Conservation (phyloP, 2,113 vertebrate genomes). For the Scophthalmus maximus region DNA sequence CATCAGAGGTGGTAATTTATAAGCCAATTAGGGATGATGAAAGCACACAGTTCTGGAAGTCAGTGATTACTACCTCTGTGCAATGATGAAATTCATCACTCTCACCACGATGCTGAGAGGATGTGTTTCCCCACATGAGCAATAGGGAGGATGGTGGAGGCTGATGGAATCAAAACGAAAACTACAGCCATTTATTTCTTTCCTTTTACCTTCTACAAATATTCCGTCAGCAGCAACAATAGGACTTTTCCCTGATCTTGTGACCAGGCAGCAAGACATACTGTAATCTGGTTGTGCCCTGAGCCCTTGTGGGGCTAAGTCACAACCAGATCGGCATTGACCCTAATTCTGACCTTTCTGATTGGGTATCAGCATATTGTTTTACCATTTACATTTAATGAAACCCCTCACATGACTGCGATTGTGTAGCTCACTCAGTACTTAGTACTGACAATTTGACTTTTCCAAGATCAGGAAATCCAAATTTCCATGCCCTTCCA, state of each 20-base stretch:
- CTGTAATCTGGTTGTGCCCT: no score
- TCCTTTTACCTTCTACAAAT: constrained; percentile 29
- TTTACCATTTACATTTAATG: no score
- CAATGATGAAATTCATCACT: constrained; percentile 63
- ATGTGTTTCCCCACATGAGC: constrained; percentile 22
- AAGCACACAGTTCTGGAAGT: constrained; percentile 59
- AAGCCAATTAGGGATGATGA: constrained; percentile 70
- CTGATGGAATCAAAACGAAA: constrained; percentile 34
- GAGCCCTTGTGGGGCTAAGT: not conserved
- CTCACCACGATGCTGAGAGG: constrained; percentile 28
- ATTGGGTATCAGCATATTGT: not conserved
- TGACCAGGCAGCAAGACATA: not conserved
- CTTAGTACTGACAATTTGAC: no score
- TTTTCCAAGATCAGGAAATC: not conserved
- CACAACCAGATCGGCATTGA: not conserved
- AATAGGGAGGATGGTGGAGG: constrained; percentile 23
- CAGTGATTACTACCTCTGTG: constrained; percentile 63
- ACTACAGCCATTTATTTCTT: constrained; percentile 32
- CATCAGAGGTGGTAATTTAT: constrained; percentile 69
- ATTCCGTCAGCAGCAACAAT: constrained; percentile 27
- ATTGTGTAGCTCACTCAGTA: no score
- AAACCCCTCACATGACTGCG: no score
- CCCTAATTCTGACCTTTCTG: not conserved
- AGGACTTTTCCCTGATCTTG: not conserved
- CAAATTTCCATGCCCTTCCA: not conserved